Conservation (phyloP, 2,797 vertebrate species). For the Mycteria americana region DNA sequence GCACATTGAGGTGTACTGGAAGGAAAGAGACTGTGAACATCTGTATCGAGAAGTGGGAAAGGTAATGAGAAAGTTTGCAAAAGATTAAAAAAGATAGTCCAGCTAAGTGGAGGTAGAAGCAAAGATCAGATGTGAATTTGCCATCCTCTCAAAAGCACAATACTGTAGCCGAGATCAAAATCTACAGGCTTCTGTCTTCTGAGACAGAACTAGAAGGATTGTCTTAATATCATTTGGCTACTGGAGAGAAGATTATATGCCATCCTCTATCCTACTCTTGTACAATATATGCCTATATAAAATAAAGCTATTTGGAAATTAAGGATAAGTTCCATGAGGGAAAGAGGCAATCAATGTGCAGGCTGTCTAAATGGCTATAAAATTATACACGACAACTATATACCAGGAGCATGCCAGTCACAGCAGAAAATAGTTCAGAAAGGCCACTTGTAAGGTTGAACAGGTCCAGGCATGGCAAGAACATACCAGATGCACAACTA, state of each 20-base stretch:
- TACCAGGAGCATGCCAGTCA: background rate
- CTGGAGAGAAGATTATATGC: background rate
- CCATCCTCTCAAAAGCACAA: background rate
- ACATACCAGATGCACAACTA: background rate
- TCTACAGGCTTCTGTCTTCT: background rate
- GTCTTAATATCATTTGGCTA: background rate
- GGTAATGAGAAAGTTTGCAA: background rate
- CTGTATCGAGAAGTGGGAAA: background rate
- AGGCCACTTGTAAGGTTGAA: background rate
- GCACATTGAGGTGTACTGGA: background rate
- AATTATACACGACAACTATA: background rate
- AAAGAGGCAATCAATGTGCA: background rate
- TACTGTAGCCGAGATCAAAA: background rate
- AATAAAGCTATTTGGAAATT: background rate
- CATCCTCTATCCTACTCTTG: background rate
- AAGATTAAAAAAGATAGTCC: background rate
- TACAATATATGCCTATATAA: background rate
- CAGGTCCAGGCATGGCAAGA: background rate
- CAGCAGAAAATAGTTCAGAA: background rate
- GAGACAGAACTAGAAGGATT: background rate
- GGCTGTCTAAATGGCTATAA: background rate
- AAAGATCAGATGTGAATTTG: background rate
- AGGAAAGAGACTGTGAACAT: background rate
- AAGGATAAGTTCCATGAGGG: background rate
- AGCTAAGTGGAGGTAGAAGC: background rate